Evolutionary conservation across 2,797 vertebrate species (phyloP).

Genomic region (Galaxias olidus): DNA sequence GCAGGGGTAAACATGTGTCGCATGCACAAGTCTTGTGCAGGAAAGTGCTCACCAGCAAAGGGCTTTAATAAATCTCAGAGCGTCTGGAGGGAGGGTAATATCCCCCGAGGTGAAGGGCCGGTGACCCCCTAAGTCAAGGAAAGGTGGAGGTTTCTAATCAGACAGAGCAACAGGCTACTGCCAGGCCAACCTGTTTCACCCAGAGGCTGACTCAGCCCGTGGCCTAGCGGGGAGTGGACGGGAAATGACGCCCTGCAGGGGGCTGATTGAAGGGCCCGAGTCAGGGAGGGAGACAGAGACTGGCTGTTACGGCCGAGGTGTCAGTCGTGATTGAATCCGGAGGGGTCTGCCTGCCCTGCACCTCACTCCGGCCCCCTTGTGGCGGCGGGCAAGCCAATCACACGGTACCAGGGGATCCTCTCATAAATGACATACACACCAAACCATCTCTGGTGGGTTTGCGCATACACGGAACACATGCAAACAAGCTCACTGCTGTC

Average conservation of each 20-base stretch:
- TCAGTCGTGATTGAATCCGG: conserved; percentile 57
- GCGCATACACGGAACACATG: neutral
- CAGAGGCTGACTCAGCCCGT: neutral
- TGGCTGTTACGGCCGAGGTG: conserved; percentile 38
- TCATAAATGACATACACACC: neutral
- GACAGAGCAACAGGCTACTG: neutral
- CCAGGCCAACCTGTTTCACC: neutral
- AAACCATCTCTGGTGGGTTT: neutral
- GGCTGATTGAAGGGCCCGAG: conserved; percentile 60
- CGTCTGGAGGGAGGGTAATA: conserved; percentile 25
- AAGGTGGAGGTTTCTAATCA: conserved; percentile 55
- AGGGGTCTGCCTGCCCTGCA: conserved; percentile 27
- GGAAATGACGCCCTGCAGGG: conserved; percentile 51
- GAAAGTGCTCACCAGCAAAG: conserved; percentile 2
- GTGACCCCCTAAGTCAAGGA: conserved; percentile 23
- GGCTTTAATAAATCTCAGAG: conserved; percentile 21
- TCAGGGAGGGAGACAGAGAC: conserved; percentile 39
- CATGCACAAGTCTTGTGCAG: conserved; percentile 25
- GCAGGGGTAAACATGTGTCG: neutral
- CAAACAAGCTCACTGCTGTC: neutral
- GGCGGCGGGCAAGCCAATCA: conserved; percentile 28
- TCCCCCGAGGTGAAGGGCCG: conserved; percentile 23
- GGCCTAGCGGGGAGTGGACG: conserved; percentile 24
- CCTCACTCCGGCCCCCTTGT: conserved; percentile 21
- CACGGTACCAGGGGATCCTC: conserved; percentile 1